phyloP scores from a whole-genome alignment of 2,797 vertebrate genomes.

The Notoglanidium macrostoma region DNA sequence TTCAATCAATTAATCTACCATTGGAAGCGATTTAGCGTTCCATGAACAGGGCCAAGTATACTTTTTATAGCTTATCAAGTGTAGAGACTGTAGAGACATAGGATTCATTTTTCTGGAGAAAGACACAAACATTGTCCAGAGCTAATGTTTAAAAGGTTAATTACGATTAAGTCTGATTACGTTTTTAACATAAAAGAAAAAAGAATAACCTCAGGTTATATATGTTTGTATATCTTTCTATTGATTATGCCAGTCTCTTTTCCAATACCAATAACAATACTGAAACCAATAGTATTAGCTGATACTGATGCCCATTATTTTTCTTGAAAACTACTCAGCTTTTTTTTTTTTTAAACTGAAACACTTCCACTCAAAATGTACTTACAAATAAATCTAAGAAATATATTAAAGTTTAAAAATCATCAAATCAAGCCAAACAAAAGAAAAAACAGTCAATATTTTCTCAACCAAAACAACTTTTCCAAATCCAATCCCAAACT shows the following conservation, averaged over 20 bases:
- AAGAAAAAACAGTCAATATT: not conserved
- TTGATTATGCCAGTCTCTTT: not conserved
- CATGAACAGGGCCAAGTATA: not conserved
- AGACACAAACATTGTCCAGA: not conserved
- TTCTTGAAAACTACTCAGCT: not conserved
- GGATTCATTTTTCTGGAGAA: not conserved
- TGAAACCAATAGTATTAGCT: not conserved
- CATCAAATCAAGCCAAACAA: not conserved
- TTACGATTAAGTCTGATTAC: not conserved
- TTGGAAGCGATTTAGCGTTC: not conserved
- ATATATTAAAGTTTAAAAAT: not conserved
- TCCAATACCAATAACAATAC: not conserved
- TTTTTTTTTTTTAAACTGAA: not conserved
- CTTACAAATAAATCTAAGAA: not conserved
- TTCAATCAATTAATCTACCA: not conserved
- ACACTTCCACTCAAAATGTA: not conserved
- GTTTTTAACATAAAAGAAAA: not conserved
- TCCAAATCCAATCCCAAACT: not conserved
- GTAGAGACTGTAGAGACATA: not conserved
- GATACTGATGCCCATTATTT: not conserved
- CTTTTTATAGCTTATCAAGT: not conserved
- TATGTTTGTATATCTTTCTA: not conserved
- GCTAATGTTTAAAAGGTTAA: not conserved
- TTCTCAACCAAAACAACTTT: not conserved
- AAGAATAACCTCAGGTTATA: not conserved